Conservation (phyloP, 2,797 vertebrate species). For the Bufotes viridis region DNA sequence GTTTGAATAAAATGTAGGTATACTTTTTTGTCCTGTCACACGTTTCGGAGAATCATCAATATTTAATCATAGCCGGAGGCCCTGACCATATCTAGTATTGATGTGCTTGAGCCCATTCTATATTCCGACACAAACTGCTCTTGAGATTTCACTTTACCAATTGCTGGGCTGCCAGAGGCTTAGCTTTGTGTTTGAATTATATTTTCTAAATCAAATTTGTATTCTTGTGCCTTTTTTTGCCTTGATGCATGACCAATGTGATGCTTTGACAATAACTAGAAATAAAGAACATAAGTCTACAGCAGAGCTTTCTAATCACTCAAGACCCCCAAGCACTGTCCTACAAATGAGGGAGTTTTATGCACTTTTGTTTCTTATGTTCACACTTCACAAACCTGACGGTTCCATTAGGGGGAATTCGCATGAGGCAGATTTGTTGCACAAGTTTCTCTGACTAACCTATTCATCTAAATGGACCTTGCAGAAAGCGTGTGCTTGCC, state of each 20-base stretch:
- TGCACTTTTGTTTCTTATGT: background rate
- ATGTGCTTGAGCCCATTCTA: slow-evolving; percentile 58
- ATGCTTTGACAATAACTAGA: slow-evolving; percentile 40
- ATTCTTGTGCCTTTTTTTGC: slow-evolving; percentile 29
- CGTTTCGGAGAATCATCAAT: slow-evolving; percentile 62
- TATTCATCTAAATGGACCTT: too few species aligned
- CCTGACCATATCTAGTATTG: slow-evolving; percentile 62
- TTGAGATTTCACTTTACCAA: slow-evolving; percentile 60
- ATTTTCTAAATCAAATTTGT: slow-evolving; percentile 61
- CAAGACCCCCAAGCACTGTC: background rate
- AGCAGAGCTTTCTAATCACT: background rate
- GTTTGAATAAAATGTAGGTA: slow-evolving; percentile 62
- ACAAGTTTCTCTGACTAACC: too few species aligned
- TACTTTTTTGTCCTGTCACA: slow-evolving; percentile 63
- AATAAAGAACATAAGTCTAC: slow-evolving; percentile 36
- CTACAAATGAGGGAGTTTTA: background rate
- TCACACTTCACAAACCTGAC: background rate
- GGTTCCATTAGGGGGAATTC: too few species aligned
- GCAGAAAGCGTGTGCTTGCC: too few species aligned
- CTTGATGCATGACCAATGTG: slow-evolving; percentile 33
- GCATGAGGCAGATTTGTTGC: too few species aligned
- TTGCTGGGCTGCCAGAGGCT: slow-evolving; percentile 56
- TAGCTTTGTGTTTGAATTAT: slow-evolving; percentile 50
- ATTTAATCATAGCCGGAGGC: slow-evolving; percentile 61
- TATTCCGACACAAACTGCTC: slow-evolving; percentile 60